phyloP scores from a whole-genome alignment of 35 echinoderm and acorn worm species.

The Stichopus chloronotus region DNA sequence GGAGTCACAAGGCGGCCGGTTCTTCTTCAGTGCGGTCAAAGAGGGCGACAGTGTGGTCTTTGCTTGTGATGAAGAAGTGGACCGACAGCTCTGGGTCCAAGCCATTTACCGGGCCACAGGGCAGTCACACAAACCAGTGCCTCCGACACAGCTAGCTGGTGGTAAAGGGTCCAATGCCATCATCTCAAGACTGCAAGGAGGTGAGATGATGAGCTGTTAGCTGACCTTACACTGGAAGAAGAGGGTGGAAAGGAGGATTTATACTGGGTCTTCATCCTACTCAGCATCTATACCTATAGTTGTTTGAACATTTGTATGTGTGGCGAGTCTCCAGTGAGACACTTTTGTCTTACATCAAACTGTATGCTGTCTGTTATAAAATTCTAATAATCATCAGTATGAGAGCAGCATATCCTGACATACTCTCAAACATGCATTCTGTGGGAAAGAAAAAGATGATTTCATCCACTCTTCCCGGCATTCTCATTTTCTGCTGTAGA shows the following conservation, averaged over 20 bases:
- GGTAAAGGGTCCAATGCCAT: slow-evolving; percentile 97
- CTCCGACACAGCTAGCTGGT: slow-evolving; percentile 88
- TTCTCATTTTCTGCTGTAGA: too few relatives aligned
- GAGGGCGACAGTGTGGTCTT: slow-evolving; percentile 95
- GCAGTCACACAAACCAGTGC: slow-evolving; percentile 96
- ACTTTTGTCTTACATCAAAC: too few relatives aligned
- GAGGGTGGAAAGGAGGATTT: background rate
- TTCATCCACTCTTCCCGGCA: too few relatives aligned
- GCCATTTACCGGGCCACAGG: slow-evolving; percentile 96
- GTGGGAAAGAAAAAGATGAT: too few relatives aligned
- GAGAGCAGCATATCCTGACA: too few relatives aligned
- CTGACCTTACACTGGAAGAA: background rate
- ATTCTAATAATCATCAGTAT: too few relatives aligned
- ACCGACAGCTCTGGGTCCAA: slow-evolving; percentile 97
- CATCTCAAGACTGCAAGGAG: slow-evolving; percentile 97
- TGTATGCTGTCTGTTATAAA: too few relatives aligned
- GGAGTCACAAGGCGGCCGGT: slow-evolving; percentile 84
- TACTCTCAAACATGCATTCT: too few relatives aligned
- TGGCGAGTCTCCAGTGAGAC: too few relatives aligned
- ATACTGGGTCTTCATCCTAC: too few relatives aligned
- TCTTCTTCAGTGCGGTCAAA: slow-evolving; percentile 99
- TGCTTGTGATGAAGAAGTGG: slow-evolving; percentile 98
- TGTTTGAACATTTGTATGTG: too few relatives aligned
- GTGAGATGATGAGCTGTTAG: slow-evolving; percentile 34
- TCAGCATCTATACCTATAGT: too few relatives aligned